Conservation (phyloP, 2,113 vertebrate genomes). For the Polyodon spathula region DNA sequence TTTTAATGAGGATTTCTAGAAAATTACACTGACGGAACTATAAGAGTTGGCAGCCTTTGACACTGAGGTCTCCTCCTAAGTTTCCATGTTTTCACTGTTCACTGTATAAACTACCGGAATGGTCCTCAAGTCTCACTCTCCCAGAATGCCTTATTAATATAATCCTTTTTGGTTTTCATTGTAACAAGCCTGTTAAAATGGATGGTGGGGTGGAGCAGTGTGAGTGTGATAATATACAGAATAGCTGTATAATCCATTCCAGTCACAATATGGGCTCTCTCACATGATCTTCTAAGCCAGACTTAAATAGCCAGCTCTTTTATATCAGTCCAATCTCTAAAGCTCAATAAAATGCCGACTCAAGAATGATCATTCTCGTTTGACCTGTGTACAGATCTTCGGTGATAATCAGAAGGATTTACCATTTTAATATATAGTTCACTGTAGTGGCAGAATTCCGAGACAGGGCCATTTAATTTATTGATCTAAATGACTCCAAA, state of each 20-base stretch:
- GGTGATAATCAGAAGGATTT: too few relatives aligned
- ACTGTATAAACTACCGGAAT: conserved; percentile 31
- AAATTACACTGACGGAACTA: conserved; percentile 52
- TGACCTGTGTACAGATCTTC: too few relatives aligned
- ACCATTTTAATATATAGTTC: too few relatives aligned
- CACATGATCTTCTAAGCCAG: background rate
- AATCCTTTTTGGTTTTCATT: conserved; percentile 1
- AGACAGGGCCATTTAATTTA: too few relatives aligned
- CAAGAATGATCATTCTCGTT: too few relatives aligned
- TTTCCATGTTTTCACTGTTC: conserved; percentile 47
- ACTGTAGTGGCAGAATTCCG: too few relatives aligned
- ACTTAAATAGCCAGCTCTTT: background rate
- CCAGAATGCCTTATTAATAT: conserved; percentile 17
- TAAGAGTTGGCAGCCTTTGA: conserved; percentile 46
- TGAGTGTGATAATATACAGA: background rate
- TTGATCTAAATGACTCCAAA: too few relatives aligned
- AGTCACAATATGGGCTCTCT: background rate
- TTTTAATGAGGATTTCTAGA: conserved; percentile 59
- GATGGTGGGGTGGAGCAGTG: background rate
- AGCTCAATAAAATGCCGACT: too few relatives aligned
- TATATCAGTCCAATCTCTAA: too few relatives aligned
- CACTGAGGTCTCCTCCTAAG: conserved; percentile 19
- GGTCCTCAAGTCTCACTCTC: conserved; percentile 31
- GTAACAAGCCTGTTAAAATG: background rate
- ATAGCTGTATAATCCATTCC: background rate